Evolutionary conservation across 2,113 vertebrate species (phyloP).

Genomic region (Otocyon megalotis): DNA sequence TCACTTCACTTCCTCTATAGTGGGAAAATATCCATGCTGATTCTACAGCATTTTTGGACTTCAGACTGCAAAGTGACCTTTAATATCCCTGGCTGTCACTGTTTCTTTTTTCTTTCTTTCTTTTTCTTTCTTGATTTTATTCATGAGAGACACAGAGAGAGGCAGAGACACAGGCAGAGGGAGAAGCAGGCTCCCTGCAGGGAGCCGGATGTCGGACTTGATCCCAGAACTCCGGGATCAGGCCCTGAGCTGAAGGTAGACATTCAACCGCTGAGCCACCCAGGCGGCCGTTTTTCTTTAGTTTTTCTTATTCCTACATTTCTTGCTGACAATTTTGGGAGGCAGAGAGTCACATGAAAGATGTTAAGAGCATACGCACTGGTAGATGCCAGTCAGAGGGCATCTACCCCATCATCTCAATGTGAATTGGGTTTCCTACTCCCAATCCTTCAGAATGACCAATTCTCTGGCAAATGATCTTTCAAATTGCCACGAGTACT

Average conservation of each 20-base stretch:
- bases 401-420: neutral
- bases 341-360: neutral
- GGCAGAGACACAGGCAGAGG: too few relatives aligned
- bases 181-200: too few relatives aligned
- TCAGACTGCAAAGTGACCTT: neutral
- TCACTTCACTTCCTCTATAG: neutral
- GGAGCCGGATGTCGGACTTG: too few relatives aligned
- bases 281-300: neutral
- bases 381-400: too few relatives aligned
- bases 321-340: neutral
- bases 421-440: neutral
- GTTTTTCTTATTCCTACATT: neutral
- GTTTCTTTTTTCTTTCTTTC: neutral
- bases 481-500: neutral
- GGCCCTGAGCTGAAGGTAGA: too few relatives aligned
- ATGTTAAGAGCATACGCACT: neutral
- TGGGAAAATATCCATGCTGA: neutral
- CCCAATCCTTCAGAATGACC: neutral
- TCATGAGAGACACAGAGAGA: too few relatives aligned
- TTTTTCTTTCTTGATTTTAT: too few relatives aligned
- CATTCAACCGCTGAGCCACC: too few relatives aligned
- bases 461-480: neutral
- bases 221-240: too few relatives aligned
- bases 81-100: neutral
- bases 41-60: neutral